phyloP scores from a whole-genome alignment of 2,113 vertebrate species.

The Arizona elegans region DNA sequence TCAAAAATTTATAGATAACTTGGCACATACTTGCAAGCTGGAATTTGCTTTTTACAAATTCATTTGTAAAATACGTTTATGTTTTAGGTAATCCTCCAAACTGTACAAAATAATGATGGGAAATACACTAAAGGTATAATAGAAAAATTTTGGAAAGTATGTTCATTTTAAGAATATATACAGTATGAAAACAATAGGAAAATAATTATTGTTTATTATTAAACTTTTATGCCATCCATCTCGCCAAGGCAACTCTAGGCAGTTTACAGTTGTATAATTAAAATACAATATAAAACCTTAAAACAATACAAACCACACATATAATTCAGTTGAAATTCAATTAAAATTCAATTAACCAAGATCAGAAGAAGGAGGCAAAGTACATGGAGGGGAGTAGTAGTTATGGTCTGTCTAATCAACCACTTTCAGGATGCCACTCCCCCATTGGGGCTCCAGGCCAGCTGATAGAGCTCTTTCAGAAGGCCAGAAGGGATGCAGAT shows the following conservation, averaged over 20 bases:
- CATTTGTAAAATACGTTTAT: not conserved
- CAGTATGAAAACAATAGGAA: not conserved
- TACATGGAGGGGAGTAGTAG: not conserved
- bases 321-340: not conserved
- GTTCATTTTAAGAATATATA: not conserved
- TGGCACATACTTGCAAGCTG: not conserved
- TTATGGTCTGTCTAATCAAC: not conserved
- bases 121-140: not conserved
- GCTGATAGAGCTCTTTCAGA: not conserved
- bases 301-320: not conserved
- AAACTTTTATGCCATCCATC: not conserved
- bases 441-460: not conserved
- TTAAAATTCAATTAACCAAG: not conserved
- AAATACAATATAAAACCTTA: not conserved
- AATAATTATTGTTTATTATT: not conserved
- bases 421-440: not conserved
- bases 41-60: not conserved
- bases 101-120: not conserved
- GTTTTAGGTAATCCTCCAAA: not conserved
- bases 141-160: not conserved
- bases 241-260: not conserved
- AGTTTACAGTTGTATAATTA: not conserved
- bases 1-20: not conserved
- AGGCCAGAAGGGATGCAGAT: not conserved
- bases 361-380: not conserved